Conservation (phyloP, 2,113 vertebrate genomes). For the Galemys pyrenaicus region DNA sequence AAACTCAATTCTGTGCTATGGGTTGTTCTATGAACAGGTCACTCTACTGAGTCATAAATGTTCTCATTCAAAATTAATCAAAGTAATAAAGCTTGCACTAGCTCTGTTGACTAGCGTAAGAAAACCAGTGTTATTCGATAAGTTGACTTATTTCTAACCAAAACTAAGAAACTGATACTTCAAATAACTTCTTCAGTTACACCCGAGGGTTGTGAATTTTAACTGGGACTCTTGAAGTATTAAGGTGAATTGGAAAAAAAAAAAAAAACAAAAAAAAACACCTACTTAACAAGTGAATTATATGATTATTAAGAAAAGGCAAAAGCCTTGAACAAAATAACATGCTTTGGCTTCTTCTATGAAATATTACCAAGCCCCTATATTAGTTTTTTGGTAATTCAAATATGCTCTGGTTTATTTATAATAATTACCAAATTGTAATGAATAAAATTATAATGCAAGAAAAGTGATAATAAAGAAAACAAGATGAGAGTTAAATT, state of each 20-base stretch:
- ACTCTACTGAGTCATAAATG: not conserved
- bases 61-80: constrained; percentile 22
- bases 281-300: not conserved
- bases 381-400: not conserved
- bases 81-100: not conserved
- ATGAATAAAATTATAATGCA: constrained; percentile 1
- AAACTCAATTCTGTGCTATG: not conserved
- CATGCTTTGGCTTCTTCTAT: not conserved
- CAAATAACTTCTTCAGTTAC: not conserved
- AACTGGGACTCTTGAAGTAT: not conserved
- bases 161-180: not conserved
- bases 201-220: not conserved
- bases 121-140: not conserved
- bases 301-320: not conserved
- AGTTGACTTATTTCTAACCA: not conserved
- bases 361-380: not conserved
- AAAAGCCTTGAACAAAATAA: constrained; percentile 20
- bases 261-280: not conserved
- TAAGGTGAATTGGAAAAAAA: constrained; percentile 27
- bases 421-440: not conserved
- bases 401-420: not conserved
- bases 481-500: not conserved
- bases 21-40: not conserved
- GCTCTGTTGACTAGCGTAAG: not conserved
- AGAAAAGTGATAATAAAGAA: not conserved